Evolutionary conservation across 2,888 invertebrate genomes (phyloP).

Genomic region (Helleia helle): DNA sequence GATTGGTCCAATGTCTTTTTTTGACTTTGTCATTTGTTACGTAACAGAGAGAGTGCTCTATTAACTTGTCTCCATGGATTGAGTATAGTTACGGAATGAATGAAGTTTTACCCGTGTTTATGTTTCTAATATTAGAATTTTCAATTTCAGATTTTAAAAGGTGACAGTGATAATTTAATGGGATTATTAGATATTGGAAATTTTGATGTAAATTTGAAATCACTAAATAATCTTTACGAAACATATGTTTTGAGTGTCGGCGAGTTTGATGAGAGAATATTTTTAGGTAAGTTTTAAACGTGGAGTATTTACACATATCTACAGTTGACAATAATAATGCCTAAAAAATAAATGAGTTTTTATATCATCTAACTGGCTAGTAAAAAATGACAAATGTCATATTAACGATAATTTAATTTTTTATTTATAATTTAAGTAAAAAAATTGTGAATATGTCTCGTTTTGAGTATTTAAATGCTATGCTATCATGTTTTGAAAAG

Average conservation of each 20-base stretch:
- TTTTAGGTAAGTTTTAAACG: constrained; percentile 82
- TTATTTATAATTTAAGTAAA: neutral
- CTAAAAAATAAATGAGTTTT: neutral
- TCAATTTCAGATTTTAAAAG: constrained; percentile 77
- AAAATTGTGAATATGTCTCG: constrained; percentile 17
- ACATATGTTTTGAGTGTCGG: constrained; percentile 92
- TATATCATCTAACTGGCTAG: too few relatives aligned
- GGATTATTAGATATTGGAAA: constrained; percentile 84
- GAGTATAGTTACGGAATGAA: too few relatives aligned
- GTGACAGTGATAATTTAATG: constrained; percentile 78
- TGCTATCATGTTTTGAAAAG: constrained; percentile 20
- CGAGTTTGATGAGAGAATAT: constrained; percentile 97
- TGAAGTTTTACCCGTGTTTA: neutral
- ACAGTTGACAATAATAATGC: too few relatives aligned
- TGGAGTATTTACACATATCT: too few relatives aligned
- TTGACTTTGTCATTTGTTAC: too few relatives aligned
- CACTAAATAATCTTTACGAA: constrained; percentile 90
- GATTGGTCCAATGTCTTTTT: too few relatives aligned
- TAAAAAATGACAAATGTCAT: too few relatives aligned
- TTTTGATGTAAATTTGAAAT: constrained; percentile 90
- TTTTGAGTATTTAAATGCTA: constrained; percentile 18
- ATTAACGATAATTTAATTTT: too few relatives aligned
- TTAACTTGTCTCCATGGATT: too few relatives aligned
- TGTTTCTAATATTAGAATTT: neutral
- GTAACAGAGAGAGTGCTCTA: too few relatives aligned